Conservation (phyloP, 2,113 vertebrate genomes). For the Hystrix cristata region DNA sequence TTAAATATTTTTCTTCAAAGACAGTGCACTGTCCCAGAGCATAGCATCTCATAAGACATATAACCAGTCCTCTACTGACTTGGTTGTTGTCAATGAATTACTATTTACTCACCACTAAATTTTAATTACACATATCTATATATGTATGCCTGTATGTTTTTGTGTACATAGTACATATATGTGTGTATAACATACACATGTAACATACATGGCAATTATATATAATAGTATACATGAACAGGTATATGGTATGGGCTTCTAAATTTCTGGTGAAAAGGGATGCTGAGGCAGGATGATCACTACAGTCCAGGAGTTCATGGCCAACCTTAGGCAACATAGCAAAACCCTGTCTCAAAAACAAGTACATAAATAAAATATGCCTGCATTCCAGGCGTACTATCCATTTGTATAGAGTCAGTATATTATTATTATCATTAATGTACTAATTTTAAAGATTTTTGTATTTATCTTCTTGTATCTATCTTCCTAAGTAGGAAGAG, state of each 20-base stretch:
- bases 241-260: not conserved
- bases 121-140: not conserved
- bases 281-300: not conserved
- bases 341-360: not conserved
- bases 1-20: not conserved
- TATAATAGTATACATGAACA: not conserved
- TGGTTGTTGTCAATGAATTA: not conserved
- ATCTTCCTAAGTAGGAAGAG: not conserved
- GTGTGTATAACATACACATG: not conserved
- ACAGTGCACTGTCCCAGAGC: not conserved
- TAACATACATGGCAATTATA: not conserved
- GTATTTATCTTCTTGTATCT: not conserved
- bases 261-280: not conserved
- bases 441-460: slow-evolving; percentile 2
- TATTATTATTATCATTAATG: not conserved
- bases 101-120: not conserved
- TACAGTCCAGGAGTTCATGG: not conserved
- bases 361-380: not conserved
- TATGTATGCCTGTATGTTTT: not conserved
- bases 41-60: not conserved
- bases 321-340: not conserved
- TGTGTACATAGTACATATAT: not conserved
- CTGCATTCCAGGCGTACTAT: not conserved
- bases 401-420: not conserved
- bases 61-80: not conserved